phyloP scores from a whole-genome alignment of 2,113 vertebrate species.

The Anhinga rufa region DNA sequence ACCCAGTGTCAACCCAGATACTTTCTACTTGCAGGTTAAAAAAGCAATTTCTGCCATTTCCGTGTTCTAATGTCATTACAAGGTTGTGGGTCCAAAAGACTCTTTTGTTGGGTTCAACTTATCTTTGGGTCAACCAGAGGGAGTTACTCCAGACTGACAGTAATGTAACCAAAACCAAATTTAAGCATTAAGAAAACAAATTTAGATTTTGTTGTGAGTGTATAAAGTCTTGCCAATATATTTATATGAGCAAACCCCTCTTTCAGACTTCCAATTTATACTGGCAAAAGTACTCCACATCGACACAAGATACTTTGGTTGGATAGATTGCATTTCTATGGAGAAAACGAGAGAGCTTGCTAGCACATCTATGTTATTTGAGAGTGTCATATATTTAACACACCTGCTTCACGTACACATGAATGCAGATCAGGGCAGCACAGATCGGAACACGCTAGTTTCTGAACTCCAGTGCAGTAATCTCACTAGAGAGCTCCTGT shows the following conservation, averaged over 20 bases:
- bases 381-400: background rate
- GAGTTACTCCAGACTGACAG: background rate
- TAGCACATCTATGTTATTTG: background rate
- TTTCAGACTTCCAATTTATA: slow-evolving; percentile 13
- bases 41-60: background rate
- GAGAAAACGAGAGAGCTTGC: background rate
- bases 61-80: background rate
- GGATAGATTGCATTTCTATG: background rate
- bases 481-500: background rate
- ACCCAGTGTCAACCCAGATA: background rate
- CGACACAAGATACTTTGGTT: background rate
- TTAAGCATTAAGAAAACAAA: slow-evolving; percentile 24
- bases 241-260: slow-evolving; percentile 16
- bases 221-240: slow-evolving; percentile 18
- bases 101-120: background rate
- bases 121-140: background rate
- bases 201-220: background rate
- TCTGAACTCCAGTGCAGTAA: background rate
- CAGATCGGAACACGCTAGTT: background rate
- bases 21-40: background rate
- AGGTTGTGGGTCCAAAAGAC: background rate
- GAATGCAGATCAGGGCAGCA: background rate
- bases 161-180: background rate
- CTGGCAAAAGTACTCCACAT: background rate
- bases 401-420: accelerated